Percentiles rank a stretch among this genome's conserved stretches.
These are phyloP conservation scores for Gorsachius goisagi DNA, from an alignment of 2,113 vertebrate genomes.

Conservation along the genomic window DNA sequence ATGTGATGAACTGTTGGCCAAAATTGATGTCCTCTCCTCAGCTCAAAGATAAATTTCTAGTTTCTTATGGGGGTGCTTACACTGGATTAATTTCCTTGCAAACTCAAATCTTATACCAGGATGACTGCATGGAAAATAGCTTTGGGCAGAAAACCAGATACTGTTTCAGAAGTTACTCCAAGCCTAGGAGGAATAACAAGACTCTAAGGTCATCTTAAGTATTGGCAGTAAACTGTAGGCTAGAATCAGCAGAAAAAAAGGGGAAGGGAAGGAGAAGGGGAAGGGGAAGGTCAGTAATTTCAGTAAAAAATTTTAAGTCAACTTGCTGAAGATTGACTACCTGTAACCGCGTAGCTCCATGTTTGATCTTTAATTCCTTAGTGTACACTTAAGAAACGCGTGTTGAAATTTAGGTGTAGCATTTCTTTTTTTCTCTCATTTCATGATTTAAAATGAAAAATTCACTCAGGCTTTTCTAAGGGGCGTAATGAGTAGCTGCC, in stretches of 20 bases:
- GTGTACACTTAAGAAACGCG: accelerated
- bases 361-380: neutral
- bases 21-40: neutral
- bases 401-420: neutral
- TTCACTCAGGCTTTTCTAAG: neutral
- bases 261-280: neutral
- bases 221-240: neutral
- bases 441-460: neutral
- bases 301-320: neutral
- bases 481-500: neutral
- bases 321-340: neutral
- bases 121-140: neutral
- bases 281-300: neutral
- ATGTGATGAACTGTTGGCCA: neutral
- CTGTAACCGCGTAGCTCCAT: neutral
- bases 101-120: neutral
- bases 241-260: neutral
- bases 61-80: neutral
- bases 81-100: neutral
- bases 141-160: neutral
- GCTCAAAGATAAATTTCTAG: neutral
- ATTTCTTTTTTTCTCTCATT: neutral
- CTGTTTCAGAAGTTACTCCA: neutral
- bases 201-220: neutral
- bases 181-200: neutral